Percentiles rank a stretch among this genome's conserved stretches.
These are phyloP conservation scores for Mohoua ochrocephala DNA, from an alignment of 2,113 vertebrate genomes.

Conservation along the genomic window DNA sequence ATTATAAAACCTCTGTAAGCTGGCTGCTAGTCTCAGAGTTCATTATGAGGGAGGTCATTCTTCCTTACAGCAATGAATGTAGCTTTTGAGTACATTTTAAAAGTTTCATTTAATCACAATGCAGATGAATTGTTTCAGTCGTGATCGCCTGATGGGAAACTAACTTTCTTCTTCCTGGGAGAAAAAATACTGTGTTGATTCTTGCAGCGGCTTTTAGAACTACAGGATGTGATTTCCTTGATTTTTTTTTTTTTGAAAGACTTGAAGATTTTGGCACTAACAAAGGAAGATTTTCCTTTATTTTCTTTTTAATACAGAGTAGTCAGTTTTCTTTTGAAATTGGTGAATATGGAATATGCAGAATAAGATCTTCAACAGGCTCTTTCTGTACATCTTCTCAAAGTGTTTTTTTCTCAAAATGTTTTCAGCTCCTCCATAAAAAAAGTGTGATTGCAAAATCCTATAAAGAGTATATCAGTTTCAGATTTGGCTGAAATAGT, in stretches of 20 bases:
- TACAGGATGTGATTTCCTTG: constrained; percentile 58
- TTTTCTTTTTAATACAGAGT: background rate
- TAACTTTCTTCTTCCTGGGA: constrained; percentile 66
- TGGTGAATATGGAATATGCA: background rate
- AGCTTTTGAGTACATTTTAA: constrained; percentile 68
- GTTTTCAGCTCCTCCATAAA: background rate
- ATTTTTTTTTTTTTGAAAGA: constrained; percentile 22
- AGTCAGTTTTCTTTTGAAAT: constrained; percentile 13
- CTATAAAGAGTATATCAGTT: background rate
- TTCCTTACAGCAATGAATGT: constrained; percentile 69
- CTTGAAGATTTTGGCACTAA: constrained; percentile 58
- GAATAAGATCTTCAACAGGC: background rate
- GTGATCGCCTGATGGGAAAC: constrained; percentile 70
- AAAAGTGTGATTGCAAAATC: background rate
- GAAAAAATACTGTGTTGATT: constrained; percentile 62
- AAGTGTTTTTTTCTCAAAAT: background rate
- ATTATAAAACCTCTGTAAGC: constrained; percentile 55
- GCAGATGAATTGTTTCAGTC: constrained; percentile 52
- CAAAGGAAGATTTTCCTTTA: constrained; percentile 19
- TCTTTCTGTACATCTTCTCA: background rate
- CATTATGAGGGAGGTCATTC: constrained; percentile 66
- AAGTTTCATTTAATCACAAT: constrained; percentile 64
- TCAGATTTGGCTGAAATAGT: background rate
- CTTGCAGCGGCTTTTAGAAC: constrained; percentile 59
- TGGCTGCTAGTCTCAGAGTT: constrained; percentile 50